Base-by-base conservation (phyloP, 2,888 invertebrate species). In the Diarsia dahlii region DNA sequence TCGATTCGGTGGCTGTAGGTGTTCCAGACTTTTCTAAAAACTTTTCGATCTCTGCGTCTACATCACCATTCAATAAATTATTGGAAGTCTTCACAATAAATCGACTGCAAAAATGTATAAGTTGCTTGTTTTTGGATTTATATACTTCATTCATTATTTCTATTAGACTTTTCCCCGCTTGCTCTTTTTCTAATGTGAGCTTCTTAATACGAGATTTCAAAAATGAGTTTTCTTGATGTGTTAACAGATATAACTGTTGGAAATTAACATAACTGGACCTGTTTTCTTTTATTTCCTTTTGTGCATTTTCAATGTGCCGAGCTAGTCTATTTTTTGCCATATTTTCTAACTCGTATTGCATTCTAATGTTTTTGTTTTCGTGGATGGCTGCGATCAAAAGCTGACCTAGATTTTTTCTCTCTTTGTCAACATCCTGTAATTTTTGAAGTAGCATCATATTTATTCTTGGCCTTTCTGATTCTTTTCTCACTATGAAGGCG, bases 151-250 rank as follows among this genome's bases (percentile, higher is more conserved):
- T 94, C 52, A 95, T 89, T 56, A 96, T 86, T 62, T 82, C 88
- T 82, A 94, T 87, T 0, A 95, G 85, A 81, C 94, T 94, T 75
- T 89, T 93, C 81, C 95, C 94, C 0, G 91, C 90, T 20, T 92
- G 90, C 34, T 92, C 91, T 84, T 94, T 96, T 74, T 95, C 94
- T 78, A 89, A 88, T 3, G 84, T 87, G 0, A 96, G 75, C 88
- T 94, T 94, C 69, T 88, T 89, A 54, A 96, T 68, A 4, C 93
- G 91, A 48, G 88, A 89, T 85, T 94, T 95, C 34, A 96, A 84
- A 84, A 92, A 94, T 62, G 88, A 81, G 84, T 96, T 96, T 90
- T 96, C 96, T 88, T 95, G 94, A 48, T 94, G 91, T 3, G 95
- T 93, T 2, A 92, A 84, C 46, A 94, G 81, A 88, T 95, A 95